phyloP scores from a whole-genome alignment of 2,888 invertebrate genomes.

The Leucoma salicis region DNA sequence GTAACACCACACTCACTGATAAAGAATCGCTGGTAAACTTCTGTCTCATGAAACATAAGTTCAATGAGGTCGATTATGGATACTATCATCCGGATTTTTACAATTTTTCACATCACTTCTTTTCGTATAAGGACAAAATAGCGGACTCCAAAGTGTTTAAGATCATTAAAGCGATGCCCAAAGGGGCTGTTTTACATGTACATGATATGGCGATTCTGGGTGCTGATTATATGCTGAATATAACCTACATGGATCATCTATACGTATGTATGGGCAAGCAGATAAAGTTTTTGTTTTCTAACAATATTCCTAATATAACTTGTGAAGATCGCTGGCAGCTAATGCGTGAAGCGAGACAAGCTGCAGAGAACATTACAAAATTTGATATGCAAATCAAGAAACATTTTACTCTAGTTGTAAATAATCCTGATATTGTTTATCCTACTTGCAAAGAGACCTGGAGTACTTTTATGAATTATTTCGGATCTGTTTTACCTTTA shows the following conservation, averaged over 20 bases:
- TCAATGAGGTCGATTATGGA: slow-evolving; percentile 77
- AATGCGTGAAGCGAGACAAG: slow-evolving; percentile 64
- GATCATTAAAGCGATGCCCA: slow-evolving; percentile 86
- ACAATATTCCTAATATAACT: slow-evolving; percentile 35
- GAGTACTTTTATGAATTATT: slow-evolving; percentile 81
- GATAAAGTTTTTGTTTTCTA: slow-evolving; percentile 49
- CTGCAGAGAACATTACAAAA: slow-evolving; percentile 53
- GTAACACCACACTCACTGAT: slow-evolving; percentile 64
- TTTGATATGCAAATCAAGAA: slow-evolving; percentile 80
- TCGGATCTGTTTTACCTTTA: slow-evolving; percentile 76
- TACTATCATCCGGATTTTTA: slow-evolving; percentile 80
- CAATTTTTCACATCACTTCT: slow-evolving; percentile 85
- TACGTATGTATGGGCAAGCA: slow-evolving; percentile 71
- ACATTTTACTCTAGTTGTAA: slow-evolving; percentile 80
- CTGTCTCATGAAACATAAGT: slow-evolving; percentile 82
- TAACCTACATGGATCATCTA: slow-evolving; percentile 84
- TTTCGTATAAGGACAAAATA: slow-evolving; percentile 82
- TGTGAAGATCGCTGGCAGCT: slow-evolving; percentile 68
- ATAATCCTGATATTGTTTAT: slow-evolving; percentile 69
- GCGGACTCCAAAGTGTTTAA: slow-evolving; percentile 84
- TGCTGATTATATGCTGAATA: slow-evolving; percentile 82
- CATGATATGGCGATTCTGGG: slow-evolving; percentile 86
- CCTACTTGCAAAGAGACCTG: slow-evolving; percentile 82
- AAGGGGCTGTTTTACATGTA: slow-evolving; percentile 87
- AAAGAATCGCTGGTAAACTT: slow-evolving; percentile 79